Percentiles rank a stretch among this genome's conserved stretches.
Conservation (phyloP, 2,888 invertebrate species). For the Thera obeliscata region DNA sequence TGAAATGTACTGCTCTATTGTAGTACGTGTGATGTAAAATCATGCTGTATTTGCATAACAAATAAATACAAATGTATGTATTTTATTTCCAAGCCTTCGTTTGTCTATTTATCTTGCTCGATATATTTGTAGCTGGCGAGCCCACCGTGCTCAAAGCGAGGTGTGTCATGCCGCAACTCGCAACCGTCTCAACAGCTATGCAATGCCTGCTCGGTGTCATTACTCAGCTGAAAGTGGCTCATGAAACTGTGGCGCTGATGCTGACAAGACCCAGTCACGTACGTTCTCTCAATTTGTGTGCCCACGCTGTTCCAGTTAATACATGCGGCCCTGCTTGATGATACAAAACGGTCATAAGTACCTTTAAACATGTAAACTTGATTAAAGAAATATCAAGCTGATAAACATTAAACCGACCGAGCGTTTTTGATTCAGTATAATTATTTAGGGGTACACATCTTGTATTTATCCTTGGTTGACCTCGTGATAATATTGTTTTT, state of each 20-base stretch:
- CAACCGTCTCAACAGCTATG: slow-evolving; percentile 38
- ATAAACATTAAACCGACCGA: background rate
- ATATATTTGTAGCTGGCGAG: slow-evolving; percentile 6
- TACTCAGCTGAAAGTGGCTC: slow-evolving; percentile 71
- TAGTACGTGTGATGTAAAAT: too few species aligned
- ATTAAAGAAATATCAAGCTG: slow-evolving; percentile 12
- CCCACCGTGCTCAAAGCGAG: slow-evolving; percentile 4
- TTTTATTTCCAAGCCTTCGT: background rate
- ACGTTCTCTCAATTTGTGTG: slow-evolving; percentile 60
- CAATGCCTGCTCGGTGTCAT: slow-evolving; percentile 60
- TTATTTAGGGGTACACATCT: too few species aligned
- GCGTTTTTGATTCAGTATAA: too few species aligned
- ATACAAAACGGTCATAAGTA: slow-evolving; percentile 33
- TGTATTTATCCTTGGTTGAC: background rate
- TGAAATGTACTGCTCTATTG: too few species aligned
- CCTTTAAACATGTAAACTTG: slow-evolving; percentile 2
- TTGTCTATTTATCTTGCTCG: slow-evolving; percentile 1
- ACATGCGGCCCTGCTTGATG: slow-evolving; percentile 50
- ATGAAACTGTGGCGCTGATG: slow-evolving; percentile 69
- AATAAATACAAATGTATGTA: background rate
- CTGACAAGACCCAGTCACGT: slow-evolving; percentile 68
- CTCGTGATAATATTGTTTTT: background rate
- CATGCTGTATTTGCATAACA: too few species aligned
- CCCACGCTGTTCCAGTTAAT: slow-evolving; percentile 45
- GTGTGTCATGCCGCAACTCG: slow-evolving; percentile 52